Conservation (phyloP, 2,888 invertebrate genomes). For the Mythimna albipuncta region DNA sequence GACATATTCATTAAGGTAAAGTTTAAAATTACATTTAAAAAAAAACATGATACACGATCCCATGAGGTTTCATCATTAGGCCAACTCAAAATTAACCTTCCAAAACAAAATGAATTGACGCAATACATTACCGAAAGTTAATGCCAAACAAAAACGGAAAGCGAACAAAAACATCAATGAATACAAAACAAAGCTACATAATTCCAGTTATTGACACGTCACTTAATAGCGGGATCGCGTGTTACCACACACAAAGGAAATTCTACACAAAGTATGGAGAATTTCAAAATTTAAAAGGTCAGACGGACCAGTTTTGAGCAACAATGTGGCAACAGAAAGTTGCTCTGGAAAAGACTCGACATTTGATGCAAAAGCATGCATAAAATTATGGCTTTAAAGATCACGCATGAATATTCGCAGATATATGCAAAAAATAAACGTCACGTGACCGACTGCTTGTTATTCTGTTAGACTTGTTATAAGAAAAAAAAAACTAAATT, state of each 20-base stretch:
- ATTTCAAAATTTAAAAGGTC: slow-evolving; percentile 68
- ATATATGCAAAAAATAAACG: slow-evolving; percentile 7
- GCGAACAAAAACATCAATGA: slow-evolving; percentile 56
- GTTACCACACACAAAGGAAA: slow-evolving; percentile 75
- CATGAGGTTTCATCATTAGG: slow-evolving; percentile 9
- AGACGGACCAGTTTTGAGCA: slow-evolving; percentile 50
- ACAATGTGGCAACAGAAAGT: slow-evolving; percentile 40
- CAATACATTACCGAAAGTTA: slow-evolving; percentile 44
- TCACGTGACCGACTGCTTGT: slow-evolving; percentile 11
- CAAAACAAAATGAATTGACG: slow-evolving; percentile 22
- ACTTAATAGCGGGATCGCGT: slow-evolving; percentile 82
- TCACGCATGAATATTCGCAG: slow-evolving; percentile 7
- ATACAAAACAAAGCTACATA: slow-evolving; percentile 59
- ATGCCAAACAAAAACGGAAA: slow-evolving; percentile 42
- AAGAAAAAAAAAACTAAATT: no score
- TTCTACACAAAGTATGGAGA: slow-evolving; percentile 69
- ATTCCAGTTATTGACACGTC: slow-evolving; percentile 79
- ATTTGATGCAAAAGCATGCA: background rate
- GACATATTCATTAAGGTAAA: background rate
- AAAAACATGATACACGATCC: background rate
- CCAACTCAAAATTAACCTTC: slow-evolving; percentile 17
- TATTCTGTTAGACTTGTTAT: slow-evolving; percentile 1
- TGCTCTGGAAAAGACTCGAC: background rate
- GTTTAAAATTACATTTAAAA: background rate
- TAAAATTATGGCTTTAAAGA: slow-evolving; percentile 10